A percentile compares a stretch with the other conserved stretches of the same genome.
Conservation (phyloP, 2,888 invertebrate genomes). For the Tenodera sinensis region DNA sequence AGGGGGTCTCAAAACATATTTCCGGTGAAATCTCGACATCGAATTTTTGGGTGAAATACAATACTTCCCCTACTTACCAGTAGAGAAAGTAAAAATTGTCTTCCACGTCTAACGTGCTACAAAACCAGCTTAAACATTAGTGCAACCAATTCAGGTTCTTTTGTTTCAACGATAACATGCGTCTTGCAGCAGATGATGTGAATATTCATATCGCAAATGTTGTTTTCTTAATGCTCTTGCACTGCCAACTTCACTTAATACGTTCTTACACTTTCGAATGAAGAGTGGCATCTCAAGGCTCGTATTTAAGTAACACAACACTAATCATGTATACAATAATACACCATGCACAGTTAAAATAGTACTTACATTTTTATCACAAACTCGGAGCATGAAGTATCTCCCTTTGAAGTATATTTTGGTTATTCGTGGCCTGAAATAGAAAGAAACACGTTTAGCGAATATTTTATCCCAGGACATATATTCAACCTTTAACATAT, state of each 20-base stretch:
- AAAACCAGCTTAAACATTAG: not conserved
- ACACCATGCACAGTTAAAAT: not conserved
- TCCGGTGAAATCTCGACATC: too few species aligned
- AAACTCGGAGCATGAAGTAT: conserved; percentile 93
- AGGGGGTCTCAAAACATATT: too few species aligned
- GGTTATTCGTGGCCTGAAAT: conserved; percentile 76
- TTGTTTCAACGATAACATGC: not conserved
- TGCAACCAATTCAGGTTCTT: too few species aligned
- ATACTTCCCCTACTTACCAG: too few species aligned
- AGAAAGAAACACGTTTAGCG: conserved; percentile 6
- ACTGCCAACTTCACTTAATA: not conserved
- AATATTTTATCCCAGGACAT: too few species aligned
- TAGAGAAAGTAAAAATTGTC: too few species aligned
- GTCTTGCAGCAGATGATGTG: not conserved
- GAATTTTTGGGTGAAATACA: too few species aligned
- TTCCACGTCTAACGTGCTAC: too few species aligned
- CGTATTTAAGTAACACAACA: not conserved
- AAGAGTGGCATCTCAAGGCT: not conserved
- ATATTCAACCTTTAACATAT: too few species aligned
- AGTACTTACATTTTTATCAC: conserved; percentile 87
- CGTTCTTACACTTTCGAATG: too few species aligned
- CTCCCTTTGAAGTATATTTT: conserved; percentile 95
- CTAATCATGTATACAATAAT: not conserved
- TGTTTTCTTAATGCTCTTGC: not conserved
- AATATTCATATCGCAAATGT: not conserved